A percentile compares a stretch with the other conserved stretches of the same genome.
These are phyloP conservation scores for Gryllus bimaculatus DNA, from an alignment of 1,140 invertebrate genomes.

Conservation along the genomic window DNA sequence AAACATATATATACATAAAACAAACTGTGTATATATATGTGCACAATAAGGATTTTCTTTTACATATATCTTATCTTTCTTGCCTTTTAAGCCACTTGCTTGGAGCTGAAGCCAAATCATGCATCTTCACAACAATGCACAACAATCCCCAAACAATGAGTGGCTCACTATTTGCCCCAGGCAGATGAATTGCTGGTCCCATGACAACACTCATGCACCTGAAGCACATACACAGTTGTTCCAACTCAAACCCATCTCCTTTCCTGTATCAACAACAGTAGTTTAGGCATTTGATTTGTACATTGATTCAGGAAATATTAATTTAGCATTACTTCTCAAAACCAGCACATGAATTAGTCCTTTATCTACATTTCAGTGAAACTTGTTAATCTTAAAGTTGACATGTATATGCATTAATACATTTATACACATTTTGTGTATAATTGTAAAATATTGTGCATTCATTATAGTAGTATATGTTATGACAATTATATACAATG, in stretches of 20 bases:
- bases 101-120: conserved; percentile 3
- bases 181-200: neutral
- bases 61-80: neutral
- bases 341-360: neutral
- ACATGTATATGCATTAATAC: neutral
- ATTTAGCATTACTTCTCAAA: neutral
- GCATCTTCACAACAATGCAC: neutral
- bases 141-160: conserved; percentile 1
- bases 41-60: neutral
- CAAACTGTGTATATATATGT: neutral
- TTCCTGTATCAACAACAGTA: neutral
- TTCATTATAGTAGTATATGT: too few species aligned
- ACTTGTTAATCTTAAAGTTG: neutral
- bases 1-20: neutral
- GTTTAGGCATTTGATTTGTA: neutral
- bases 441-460: neutral
- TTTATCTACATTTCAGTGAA: neutral
- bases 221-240: neutral
- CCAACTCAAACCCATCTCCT: neutral
- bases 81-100: neutral
- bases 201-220: neutral
- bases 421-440: neutral
- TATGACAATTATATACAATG: too few species aligned
- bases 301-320: neutral
- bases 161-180: neutral